Base-by-base conservation (phyloP, 37 sponge, comb jelly and placozoan species). In the Axinella damicornis region DNA sequence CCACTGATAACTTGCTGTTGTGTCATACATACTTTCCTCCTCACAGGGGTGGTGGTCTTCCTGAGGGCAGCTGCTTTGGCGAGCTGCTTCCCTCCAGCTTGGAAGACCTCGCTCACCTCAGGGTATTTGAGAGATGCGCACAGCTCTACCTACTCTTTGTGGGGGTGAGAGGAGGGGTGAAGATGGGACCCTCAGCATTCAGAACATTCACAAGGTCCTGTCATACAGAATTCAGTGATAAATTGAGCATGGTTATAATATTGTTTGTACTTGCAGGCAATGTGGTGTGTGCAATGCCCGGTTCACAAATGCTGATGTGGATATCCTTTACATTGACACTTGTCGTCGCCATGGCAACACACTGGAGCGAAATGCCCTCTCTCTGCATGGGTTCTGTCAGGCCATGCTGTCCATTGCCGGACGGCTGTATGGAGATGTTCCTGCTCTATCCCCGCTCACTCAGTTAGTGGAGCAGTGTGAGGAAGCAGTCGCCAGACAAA, bases 131-230 rank as follows among this genome's bases (percentile, higher is more conserved):
- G 30, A n/a, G 55, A 41, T 74, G 74, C 53, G 55, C 31, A 14
- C 54, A 53, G 54, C 56, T 74, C 14, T 74, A 31, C 56, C 22
- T 41, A 41, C 22, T 9, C 56, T 53, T 53, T 53, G 5, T 53
- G 9, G 55, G 56, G 9, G 74, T 64, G 65, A 64, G 65, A 22
- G 65, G 65, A n/a, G 65, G 74, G 30, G 57, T 53, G 16, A 74
- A 53, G 56, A 46, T 74, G 74, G 74, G 55, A 5, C 53, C 55
- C 22, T 53, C 74, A 53, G 74, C 53, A 31, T 74, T 74, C 27
- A 41, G 31, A 18, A 53, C 31, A 41, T 74, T 74, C 30, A 18
- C 55, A 41, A 74, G 55, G 74, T 74, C 22, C n/a, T n/a, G n/a
- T n/a, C n/a, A n/a, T n/a, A n/a, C n/a, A n/a, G n/a, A n/a, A n/a